Evolutionary conservation across 1,140 invertebrate species (phyloP).

Genomic region (Solenopsis invicta): DNA sequence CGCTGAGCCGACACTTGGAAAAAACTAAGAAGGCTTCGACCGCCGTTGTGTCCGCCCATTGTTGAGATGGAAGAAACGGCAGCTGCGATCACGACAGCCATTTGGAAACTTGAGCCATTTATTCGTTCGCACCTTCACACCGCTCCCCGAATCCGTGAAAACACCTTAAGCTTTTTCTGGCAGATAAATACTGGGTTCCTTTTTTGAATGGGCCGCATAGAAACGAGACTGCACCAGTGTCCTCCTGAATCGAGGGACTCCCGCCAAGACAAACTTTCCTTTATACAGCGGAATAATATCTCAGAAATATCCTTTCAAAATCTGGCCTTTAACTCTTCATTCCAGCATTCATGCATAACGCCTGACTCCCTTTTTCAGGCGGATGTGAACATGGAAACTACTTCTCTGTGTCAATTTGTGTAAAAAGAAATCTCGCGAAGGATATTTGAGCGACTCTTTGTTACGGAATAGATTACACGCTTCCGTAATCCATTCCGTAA

Average conservation of each 20-base stretch:
- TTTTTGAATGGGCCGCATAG: constrained; percentile 27
- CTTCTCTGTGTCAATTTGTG: background rate
- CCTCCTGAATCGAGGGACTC: constrained; percentile 30
- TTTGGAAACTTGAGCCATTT: constrained; percentile 58
- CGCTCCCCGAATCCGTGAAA: constrained; percentile 31
- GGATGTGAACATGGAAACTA: background rate
- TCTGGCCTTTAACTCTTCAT: constrained; percentile 21
- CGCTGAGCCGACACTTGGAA: constrained; percentile 35
- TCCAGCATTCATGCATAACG: constrained; percentile 21
- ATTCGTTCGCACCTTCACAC: constrained; percentile 46
- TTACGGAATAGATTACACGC: background rate
- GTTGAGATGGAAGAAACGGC: constrained; percentile 38
- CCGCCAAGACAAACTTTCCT: constrained; percentile 57
- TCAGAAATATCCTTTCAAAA: constrained; percentile 22
- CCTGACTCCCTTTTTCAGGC: background rate
- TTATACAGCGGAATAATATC: constrained; percentile 9
- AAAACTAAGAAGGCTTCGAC: constrained; percentile 53
- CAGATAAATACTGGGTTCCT: constrained; percentile 45
- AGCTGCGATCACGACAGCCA: constrained; percentile 44
- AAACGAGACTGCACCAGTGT: constrained; percentile 37
- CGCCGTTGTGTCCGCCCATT: constrained; percentile 43
- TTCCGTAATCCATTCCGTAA: no score
- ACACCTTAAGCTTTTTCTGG: constrained; percentile 39
- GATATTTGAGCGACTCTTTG: background rate
- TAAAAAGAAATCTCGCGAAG: constrained; percentile 1